Evolutionary conservation across 2,888 invertebrate species (phyloP).

Genomic region (Platerodrilus igneus): DNA sequence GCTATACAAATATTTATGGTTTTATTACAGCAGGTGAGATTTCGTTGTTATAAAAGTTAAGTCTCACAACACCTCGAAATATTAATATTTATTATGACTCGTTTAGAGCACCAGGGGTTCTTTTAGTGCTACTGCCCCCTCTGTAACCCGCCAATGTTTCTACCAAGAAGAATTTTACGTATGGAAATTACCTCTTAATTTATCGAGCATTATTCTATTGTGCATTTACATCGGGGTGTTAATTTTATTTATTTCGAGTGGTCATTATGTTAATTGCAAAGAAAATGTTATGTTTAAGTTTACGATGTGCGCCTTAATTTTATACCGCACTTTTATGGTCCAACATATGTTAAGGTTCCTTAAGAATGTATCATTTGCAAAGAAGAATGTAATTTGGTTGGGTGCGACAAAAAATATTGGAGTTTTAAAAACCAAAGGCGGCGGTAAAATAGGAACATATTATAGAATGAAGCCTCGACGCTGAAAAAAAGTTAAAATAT

Average conservation of each 20-base stretch:
- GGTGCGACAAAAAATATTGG: too few species aligned
- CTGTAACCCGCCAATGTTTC: constrained; percentile 32
- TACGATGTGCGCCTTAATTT: too few species aligned
- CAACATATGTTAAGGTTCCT: too few species aligned
- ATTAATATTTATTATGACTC: constrained; percentile 50
- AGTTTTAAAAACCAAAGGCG: too few species aligned
- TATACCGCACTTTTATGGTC: too few species aligned
- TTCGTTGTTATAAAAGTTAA: constrained; percentile 33
- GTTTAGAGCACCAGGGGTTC: constrained; percentile 42
- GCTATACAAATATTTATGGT: constrained; percentile 48
- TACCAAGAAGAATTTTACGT: constrained; percentile 45
- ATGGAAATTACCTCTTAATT: constrained; percentile 48
- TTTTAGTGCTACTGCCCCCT: constrained; percentile 47
- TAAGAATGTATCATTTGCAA: too few species aligned
- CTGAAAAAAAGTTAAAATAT: too few species aligned
- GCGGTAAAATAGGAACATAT: too few species aligned
- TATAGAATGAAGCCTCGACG: too few species aligned
- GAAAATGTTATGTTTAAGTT: too few species aligned
- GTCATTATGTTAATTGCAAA: constrained; percentile 37
- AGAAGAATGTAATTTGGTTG: too few species aligned
- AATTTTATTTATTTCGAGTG: constrained; percentile 47
- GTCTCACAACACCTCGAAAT: constrained; percentile 46
- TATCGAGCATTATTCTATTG: constrained; percentile 47
- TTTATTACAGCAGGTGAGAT: constrained; percentile 48
- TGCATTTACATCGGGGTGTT: constrained; percentile 45